These are phyloP conservation scores for Bedellia somnulentella DNA, from an alignment of 2,888 invertebrate genomes.

Conservation along the genomic window DNA sequence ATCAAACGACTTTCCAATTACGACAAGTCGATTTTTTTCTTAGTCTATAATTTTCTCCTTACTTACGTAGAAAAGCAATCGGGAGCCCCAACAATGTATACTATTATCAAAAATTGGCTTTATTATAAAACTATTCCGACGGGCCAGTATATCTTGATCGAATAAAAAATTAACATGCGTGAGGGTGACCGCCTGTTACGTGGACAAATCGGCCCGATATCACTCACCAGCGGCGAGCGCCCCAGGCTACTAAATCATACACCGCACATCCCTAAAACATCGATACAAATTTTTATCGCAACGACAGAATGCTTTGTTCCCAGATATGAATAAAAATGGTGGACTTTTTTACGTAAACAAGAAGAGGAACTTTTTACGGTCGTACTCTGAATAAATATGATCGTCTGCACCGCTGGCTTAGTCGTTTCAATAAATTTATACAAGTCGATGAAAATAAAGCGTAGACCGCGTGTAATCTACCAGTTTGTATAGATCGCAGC, in stretches of 20 bases:
- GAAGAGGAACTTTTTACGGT: slow-evolving; percentile 9
- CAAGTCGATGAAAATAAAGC: slow-evolving; percentile 32
- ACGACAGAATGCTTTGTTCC: background rate
- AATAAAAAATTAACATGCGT: slow-evolving; percentile 47
- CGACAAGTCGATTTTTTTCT: too few species aligned
- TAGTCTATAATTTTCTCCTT: slow-evolving; percentile 45
- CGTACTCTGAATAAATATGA: slow-evolving; percentile 11
- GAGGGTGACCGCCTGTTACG: slow-evolving; percentile 32
- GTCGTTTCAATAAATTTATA: slow-evolving; percentile 33
- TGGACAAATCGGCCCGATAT: slow-evolving; percentile 43
- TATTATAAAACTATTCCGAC: slow-evolving; percentile 48
- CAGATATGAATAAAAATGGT: background rate
- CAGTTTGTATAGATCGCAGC: slow-evolving; percentile 2
- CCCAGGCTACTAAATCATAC: slow-evolving; percentile 18
- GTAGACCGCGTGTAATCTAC: slow-evolving; percentile 4
- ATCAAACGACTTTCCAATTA: slow-evolving; percentile 43
- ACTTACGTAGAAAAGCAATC: slow-evolving; percentile 27
- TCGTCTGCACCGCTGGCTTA: slow-evolving; percentile 16
- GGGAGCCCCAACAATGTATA: slow-evolving; percentile 22
- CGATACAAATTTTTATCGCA: background rate
- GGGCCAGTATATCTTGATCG: slow-evolving; percentile 41
- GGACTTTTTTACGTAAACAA: background rate
- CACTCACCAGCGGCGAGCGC: slow-evolving; percentile 24
- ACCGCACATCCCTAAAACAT: background rate
- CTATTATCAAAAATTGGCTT: slow-evolving; percentile 56